Evolutionary conservation across 2,888 invertebrate genomes (phyloP).

Genomic region (Metalampra italica): DNA sequence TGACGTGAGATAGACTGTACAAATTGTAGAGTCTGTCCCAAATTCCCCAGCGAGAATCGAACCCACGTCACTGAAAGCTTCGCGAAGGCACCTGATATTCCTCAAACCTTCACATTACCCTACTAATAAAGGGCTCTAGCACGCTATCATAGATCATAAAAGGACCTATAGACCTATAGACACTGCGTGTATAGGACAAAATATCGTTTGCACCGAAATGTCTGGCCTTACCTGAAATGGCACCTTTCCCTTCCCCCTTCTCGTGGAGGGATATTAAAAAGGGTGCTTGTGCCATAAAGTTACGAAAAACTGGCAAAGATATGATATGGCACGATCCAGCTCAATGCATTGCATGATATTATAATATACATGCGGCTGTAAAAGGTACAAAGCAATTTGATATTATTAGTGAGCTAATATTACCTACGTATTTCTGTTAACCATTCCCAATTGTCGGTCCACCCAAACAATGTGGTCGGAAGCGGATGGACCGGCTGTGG

Average conservation of each 20-base stretch:
- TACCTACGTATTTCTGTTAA: too few species aligned
- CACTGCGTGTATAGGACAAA: conserved; percentile 1
- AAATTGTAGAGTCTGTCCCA: too few species aligned
- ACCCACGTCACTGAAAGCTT: too few species aligned
- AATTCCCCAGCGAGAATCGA: neutral
- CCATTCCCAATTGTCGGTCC: too few species aligned
- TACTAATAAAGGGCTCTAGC: neutral
- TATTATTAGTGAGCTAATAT: too few species aligned
- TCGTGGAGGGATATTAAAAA: conserved; percentile 52
- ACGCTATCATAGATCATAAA: neutral
- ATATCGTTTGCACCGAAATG: conserved; percentile 28
- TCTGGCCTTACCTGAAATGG: conserved; percentile 26
- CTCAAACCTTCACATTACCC: neutral
- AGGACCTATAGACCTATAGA: neutral
- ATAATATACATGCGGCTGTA: too few species aligned
- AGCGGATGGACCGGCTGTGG: too few species aligned
- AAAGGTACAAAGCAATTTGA: too few species aligned
- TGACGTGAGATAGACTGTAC: too few species aligned
- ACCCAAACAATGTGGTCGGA: too few species aligned
- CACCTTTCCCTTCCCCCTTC: conserved; percentile 27
- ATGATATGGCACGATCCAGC: neutral
- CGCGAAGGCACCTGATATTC: neutral
- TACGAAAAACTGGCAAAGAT: neutral
- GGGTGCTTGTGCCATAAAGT: conserved; percentile 33
- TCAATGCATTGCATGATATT: too few species aligned